phyloP scores from a whole-genome alignment of 2,888 invertebrate genomes.

The Drosophila fulvimacula region DNA sequence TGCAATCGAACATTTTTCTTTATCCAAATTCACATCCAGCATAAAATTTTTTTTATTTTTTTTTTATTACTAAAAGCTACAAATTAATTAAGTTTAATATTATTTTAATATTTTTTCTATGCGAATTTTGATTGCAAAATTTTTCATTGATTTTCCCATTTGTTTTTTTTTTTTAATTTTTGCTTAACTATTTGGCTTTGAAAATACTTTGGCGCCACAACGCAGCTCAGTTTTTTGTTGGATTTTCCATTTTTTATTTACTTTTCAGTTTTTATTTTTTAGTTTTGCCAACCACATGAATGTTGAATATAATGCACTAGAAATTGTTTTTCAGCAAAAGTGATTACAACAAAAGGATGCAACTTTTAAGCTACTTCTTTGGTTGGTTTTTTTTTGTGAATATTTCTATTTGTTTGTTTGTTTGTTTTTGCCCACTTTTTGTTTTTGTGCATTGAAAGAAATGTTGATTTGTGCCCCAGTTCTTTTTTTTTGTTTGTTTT shows the following conservation, averaged over 20 bases:
- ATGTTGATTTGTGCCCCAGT: slow-evolving; percentile 18
- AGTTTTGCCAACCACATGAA: slow-evolving; percentile 53
- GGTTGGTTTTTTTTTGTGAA: slow-evolving; percentile 49
- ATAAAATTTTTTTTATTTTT: slow-evolving; percentile 2
- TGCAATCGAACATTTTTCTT: not conserved
- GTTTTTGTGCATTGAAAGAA: slow-evolving; percentile 59
- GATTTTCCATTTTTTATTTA: slow-evolving; percentile 15
- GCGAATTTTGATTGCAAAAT: slow-evolving; percentile 30
- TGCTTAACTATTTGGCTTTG: slow-evolving; percentile 83
- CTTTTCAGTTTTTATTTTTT: slow-evolving; percentile 21
- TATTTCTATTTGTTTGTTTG: slow-evolving; percentile 18
- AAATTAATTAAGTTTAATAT: slow-evolving; percentile 47
- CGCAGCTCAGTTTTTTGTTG: slow-evolving; percentile 62
- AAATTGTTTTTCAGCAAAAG: slow-evolving; percentile 65
- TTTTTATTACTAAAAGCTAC: slow-evolving; percentile 41
- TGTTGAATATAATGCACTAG: slow-evolving; percentile 47
- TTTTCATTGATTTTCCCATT: slow-evolving; percentile 26
- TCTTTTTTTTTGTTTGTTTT: not conserved
- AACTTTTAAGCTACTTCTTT: slow-evolving; percentile 74
- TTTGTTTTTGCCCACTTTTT: slow-evolving; percentile 23
- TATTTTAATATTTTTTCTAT: slow-evolving; percentile 30
- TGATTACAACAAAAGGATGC: slow-evolving; percentile 72
- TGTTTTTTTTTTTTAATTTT: slow-evolving; percentile 20
- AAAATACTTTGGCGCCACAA: slow-evolving; percentile 75
- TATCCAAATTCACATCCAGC: not conserved